Conservation (phyloP, 2,113 vertebrate genomes). For the Gopherus evgoodei region DNA sequence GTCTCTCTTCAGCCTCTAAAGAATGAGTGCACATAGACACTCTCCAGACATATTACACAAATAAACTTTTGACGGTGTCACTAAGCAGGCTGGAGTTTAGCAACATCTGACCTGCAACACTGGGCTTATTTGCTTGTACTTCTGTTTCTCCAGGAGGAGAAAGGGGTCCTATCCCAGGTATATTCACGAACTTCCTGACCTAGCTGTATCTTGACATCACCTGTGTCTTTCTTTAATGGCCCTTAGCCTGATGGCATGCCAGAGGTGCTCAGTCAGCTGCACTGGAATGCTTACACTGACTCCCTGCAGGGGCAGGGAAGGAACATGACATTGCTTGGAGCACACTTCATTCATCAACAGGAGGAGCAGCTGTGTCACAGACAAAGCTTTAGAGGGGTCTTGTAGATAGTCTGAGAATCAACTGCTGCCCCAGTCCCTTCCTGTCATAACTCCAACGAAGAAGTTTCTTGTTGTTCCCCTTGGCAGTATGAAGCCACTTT, state of each 20-base stretch:
- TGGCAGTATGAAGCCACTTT: too few relatives aligned
- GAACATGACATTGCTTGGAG: not conserved
- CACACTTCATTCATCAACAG: not conserved
- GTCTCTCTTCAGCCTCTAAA: not conserved
- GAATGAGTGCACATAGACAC: not conserved
- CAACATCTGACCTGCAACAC: not conserved
- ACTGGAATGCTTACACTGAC: accelerated
- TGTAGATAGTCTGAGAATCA: not conserved
- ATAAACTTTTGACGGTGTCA: not conserved
- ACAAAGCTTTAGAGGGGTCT: not conserved
- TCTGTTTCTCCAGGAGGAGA: not conserved
- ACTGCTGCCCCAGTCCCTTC: not conserved
- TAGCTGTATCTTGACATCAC: not conserved
- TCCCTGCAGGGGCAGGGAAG: not conserved
- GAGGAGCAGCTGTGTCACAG: slow-evolving; percentile 8
- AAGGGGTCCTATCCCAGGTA: not conserved
- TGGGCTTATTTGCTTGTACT: not conserved
- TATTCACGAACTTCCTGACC: not conserved
- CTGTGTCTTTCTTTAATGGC: not conserved
- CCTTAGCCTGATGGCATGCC: not conserved
- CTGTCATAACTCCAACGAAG: too few relatives aligned
- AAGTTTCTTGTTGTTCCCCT: too few relatives aligned
- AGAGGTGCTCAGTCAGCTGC: not conserved
- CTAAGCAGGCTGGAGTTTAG: not conserved
- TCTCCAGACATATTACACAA: not conserved